Conservation (phyloP, 2,113 vertebrate species). For the Microcebus murinus region DNA sequence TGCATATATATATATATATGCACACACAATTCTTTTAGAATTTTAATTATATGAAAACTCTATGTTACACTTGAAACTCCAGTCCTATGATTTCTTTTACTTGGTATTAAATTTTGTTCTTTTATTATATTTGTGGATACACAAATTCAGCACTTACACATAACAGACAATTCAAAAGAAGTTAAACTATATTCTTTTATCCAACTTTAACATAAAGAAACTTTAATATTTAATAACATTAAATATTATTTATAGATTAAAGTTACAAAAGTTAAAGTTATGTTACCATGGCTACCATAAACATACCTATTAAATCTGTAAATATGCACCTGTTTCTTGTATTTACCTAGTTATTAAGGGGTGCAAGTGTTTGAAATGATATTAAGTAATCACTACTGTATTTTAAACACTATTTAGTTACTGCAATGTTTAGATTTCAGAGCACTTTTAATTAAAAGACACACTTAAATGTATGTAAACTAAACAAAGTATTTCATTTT, state of each 20-base stretch:
- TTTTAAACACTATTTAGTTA: not conserved
- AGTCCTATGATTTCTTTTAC: not conserved
- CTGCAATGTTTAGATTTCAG: not conserved
- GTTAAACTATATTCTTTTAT: not conserved
- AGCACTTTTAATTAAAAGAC: not conserved
- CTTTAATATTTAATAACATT: not conserved
- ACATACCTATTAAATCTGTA: not conserved
- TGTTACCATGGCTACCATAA: not conserved
- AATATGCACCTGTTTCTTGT: not conserved
- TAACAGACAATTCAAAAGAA: not conserved
- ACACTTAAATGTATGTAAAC: not conserved
- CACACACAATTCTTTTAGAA: not conserved
- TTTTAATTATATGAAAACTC: not conserved
- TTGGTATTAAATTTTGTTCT: not conserved
- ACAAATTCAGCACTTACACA: not conserved
- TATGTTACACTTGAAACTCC: not conserved
- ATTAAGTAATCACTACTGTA: not conserved
- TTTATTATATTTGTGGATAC: not conserved
- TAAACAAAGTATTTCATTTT: not conserved
- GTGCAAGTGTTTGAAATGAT: not conserved
- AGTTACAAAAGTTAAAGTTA: not conserved
- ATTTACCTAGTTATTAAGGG: not conserved
- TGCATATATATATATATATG: not conserved
- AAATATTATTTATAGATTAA: not conserved
- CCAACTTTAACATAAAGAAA: not conserved